Conservation (phyloP, 2,888 invertebrate genomes). For the Lucinisca nassula region DNA sequence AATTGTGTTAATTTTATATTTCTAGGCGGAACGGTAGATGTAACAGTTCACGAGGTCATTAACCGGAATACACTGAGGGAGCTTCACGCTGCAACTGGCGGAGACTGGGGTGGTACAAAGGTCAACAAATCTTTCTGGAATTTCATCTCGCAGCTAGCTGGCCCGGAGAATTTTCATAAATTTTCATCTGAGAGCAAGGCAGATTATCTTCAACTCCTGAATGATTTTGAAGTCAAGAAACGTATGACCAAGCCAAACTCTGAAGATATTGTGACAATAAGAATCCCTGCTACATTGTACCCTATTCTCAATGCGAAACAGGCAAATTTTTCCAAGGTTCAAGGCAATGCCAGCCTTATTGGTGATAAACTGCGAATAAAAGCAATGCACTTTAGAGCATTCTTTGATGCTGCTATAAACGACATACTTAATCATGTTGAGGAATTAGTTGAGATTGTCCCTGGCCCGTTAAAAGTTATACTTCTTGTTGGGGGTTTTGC, state of each 20-base stretch:
- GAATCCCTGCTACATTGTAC: conserved; percentile 4
- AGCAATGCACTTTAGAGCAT: background rate
- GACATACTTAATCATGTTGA: conserved; percentile 25
- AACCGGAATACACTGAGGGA: conserved; percentile 15
- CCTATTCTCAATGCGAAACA: background rate
- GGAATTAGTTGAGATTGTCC: background rate
- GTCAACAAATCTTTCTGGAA: conserved; percentile 36
- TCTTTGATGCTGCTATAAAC: conserved; percentile 9
- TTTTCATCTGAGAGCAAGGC: background rate
- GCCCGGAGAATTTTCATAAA: conserved; percentile 5
- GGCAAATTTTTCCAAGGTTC: background rate
- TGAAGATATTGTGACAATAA: conserved; percentile 2
- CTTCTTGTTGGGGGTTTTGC: conserved; percentile 48
- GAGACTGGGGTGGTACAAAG: conserved; percentile 27
- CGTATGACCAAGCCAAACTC: background rate
- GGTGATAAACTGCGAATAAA: conserved; percentile 38
- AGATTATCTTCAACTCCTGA: conserved; percentile 23
- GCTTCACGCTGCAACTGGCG: conserved; percentile 34
- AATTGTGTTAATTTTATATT: too few species aligned
- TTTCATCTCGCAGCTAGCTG: conserved; percentile 20
- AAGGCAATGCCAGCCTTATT: background rate
- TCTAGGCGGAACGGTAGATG: conserved; percentile 43
- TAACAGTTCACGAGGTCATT: conserved; percentile 43
- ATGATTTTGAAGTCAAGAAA: conserved; percentile 44
- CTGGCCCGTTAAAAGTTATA: conserved; percentile 5